Conservation (phyloP, 2,888 invertebrate species). For the Thereva nobilitata region DNA sequence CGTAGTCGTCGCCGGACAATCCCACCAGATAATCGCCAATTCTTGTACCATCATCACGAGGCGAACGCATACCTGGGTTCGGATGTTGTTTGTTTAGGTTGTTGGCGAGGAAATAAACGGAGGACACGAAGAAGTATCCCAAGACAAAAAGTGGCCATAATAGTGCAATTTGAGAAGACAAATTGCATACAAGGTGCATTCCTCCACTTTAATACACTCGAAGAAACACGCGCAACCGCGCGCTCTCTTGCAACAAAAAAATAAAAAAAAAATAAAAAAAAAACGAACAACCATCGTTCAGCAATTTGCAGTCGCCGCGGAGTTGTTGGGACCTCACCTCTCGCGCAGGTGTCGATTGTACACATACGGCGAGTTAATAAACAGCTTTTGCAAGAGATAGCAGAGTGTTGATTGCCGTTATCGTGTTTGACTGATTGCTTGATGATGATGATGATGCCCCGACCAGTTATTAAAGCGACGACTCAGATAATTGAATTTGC, state of each 20-base stretch:
- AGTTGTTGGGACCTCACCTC: constrained; percentile 16
- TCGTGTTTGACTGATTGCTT: constrained; percentile 22
- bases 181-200: constrained; percentile 39
- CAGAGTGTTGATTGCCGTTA: constrained; percentile 35
- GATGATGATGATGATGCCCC: constrained; percentile 36
- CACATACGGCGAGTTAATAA: constrained; percentile 28
- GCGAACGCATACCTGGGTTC: too few relatives aligned
- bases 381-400: constrained; percentile 15
- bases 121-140: background rate
- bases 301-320: constrained; percentile 8
- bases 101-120: background rate
- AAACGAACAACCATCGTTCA: background rate
- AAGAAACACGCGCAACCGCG: constrained; percentile 8
- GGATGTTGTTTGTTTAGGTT: background rate
- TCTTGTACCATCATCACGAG: too few relatives aligned
- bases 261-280: constrained; percentile 10
- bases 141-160: constrained; percentile 22
- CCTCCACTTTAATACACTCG: constrained; percentile 30
- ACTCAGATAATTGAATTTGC: constrained; percentile 25
- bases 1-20: too few relatives aligned
- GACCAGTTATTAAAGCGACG: constrained; percentile 35
- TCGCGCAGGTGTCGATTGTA: constrained; percentile 39
- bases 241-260: background rate
- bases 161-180: constrained; percentile 39
- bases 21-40: too few relatives aligned